These are phyloP conservation scores for Sitta europaea DNA, from an alignment of 2,113 vertebrate species.

Conservation along the genomic window DNA sequence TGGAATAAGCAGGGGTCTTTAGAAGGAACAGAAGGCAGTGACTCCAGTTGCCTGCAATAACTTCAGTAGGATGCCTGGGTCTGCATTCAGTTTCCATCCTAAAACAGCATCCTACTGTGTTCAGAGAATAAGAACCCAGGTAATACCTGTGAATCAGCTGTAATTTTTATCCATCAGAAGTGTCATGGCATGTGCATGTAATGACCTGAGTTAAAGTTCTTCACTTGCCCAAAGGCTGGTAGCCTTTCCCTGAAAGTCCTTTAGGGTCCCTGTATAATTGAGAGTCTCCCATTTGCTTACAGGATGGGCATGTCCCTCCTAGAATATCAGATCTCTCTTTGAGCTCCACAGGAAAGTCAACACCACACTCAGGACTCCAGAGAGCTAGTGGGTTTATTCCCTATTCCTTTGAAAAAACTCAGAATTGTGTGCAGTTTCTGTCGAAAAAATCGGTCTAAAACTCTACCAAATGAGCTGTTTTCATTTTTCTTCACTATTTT, in stretches of 20 bases:
- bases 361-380: background rate
- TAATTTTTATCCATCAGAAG: background rate
- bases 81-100: background rate
- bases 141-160: background rate
- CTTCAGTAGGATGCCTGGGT: background rate
- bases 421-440: background rate
- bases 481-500: background rate
- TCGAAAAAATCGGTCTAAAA: background rate
- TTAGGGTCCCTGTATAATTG: background rate
- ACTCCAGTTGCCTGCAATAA: background rate
- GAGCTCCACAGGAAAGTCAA: background rate
- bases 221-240: background rate
- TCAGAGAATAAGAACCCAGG: background rate
- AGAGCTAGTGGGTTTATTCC: background rate
- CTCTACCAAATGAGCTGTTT: background rate
- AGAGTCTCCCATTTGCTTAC: background rate
- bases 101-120: accelerated
- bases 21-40: background rate
- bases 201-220: background rate
- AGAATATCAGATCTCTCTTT: background rate
- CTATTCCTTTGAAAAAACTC: background rate
- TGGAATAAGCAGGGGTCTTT: background rate
- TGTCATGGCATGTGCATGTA: background rate
- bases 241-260: background rate
- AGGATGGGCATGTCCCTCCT: background rate